Conservation (phyloP, 2,113 vertebrate genomes). For the Poecilia latipinna region DNA sequence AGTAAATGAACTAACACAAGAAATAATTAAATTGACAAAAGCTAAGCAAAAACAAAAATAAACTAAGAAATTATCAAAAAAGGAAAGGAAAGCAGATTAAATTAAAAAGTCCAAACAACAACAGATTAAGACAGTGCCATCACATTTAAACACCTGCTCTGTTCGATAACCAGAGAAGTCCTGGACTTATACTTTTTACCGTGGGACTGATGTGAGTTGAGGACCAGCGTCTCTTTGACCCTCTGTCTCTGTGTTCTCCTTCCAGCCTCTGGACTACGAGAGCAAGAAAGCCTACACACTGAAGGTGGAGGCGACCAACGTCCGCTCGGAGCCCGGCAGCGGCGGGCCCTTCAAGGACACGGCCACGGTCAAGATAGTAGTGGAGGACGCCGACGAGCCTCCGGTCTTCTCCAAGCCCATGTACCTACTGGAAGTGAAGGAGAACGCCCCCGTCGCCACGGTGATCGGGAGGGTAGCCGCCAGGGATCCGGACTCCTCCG, state of each 20-base stretch:
- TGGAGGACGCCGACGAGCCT: constrained; percentile 94
- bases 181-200: neutral
- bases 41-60: too few species aligned
- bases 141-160: neutral
- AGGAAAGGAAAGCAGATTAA: too few species aligned
- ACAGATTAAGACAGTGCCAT: too few species aligned
- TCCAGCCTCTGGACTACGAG: constrained; percentile 94
- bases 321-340: constrained; percentile 84
- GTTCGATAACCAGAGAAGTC: too few species aligned
- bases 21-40: too few species aligned
- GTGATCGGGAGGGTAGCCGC: constrained; percentile 91
- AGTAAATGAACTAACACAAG: too few species aligned
- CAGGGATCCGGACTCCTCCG: constrained; percentile 87
- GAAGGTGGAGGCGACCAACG: constrained; percentile 93
- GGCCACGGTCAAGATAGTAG: constrained; percentile 88
- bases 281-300: constrained; percentile 91
- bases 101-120: too few species aligned
- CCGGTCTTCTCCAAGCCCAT: constrained; percentile 89
- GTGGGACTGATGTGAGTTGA: neutral
- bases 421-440: constrained; percentile 92
- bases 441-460: constrained; percentile 91
- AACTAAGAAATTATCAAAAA: too few species aligned
- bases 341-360: constrained; percentile 94
- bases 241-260: constrained; percentile 24
- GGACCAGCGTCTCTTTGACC: neutral